These are phyloP conservation scores for Dryocosmus kuriphilus DNA, from an alignment of 2,888 invertebrate genomes.

Conservation along the genomic window DNA sequence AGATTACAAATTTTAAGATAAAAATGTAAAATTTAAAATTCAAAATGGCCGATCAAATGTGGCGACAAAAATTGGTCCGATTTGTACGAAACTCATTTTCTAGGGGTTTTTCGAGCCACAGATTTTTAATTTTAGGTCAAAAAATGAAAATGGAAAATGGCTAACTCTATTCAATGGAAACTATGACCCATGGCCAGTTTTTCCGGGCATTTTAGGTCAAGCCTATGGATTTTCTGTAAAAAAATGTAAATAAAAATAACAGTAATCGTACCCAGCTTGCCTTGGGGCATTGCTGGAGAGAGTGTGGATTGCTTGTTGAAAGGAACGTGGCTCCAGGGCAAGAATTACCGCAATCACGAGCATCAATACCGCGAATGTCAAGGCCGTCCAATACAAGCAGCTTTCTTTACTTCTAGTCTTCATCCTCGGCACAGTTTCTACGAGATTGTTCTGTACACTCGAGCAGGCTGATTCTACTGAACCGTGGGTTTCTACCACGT, in stretches of 20 bases:
- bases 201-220: constrained; percentile 27
- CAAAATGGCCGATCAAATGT: too few relatives aligned
- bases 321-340: constrained; percentile 73
- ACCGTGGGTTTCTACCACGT: constrained; percentile 69
- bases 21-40: too few relatives aligned
- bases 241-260: constrained; percentile 62
- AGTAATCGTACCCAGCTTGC: constrained; percentile 74
- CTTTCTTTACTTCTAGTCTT: constrained; percentile 66
- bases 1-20: too few relatives aligned
- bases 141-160: too few relatives aligned
- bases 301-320: constrained; percentile 70
- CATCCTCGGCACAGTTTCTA: constrained; percentile 70
- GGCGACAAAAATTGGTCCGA: too few relatives aligned
- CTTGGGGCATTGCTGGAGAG: constrained; percentile 74
- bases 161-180: too few relatives aligned
- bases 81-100: too few relatives aligned
- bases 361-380: constrained; percentile 70
- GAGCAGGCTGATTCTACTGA: constrained; percentile 68
- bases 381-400: constrained; percentile 72
- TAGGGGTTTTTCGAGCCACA: too few relatives aligned
- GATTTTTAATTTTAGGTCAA: too few relatives aligned
- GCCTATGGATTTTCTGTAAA: constrained; percentile 45
- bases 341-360: constrained; percentile 73
- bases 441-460: constrained; percentile 67
- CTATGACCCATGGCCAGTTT: too few relatives aligned